Base-by-base conservation (phyloP, 2,797 vertebrate genomes). In the Rhinogobio ventralis region DNA sequence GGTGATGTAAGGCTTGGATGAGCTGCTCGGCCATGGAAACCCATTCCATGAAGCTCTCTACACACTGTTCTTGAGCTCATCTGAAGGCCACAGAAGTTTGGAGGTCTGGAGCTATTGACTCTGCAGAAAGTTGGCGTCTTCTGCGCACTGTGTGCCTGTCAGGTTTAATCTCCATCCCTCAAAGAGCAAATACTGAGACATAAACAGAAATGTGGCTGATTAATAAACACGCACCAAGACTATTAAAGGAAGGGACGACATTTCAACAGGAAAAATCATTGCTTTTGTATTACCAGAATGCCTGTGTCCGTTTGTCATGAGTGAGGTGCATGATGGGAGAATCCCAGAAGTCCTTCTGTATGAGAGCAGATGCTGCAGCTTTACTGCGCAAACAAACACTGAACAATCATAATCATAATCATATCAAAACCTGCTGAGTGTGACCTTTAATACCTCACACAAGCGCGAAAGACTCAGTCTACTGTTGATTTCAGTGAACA, bases 281-380 rank as follows among this genome's bases (percentile, higher is more conserved):
- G 28, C 25, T 79, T 33, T 23, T 7, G 1, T 23, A 42, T 15
- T 1, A 6, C 6, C 5, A 46, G 45, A 33, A 23, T 25, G 57
- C 45, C 15, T 42, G 0, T 51, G 25, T 20, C 5, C 28, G 57
- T 10, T 13, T 62, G 55, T n/a, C 75, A 19, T 7, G 23, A 78
- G 75, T 19, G 39, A 62, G 36, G 42, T 79, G 60, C 77, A 64
- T 78, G 57, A 45, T 78, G 55, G 55, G 36, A 78, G 68, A 74
- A 53, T 36, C 72, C 72, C 72, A 23, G 72, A 53, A 5, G 45
- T 20, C 17, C 30, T 36, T 33, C 15, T 36, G 64, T 20, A 4
- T 55, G 72, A 7, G 72, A 75, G 49, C 72, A 75, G 72, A 75
- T 75, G 72, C 72, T 75, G 28, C 10, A 62, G n/a, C n/a, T 78